Percentiles rank a stretch among this genome's conserved stretches.
Evolutionary conservation across 2,797 vertebrate species (phyloP).

Genomic region (Scleropages formosus): DNA sequence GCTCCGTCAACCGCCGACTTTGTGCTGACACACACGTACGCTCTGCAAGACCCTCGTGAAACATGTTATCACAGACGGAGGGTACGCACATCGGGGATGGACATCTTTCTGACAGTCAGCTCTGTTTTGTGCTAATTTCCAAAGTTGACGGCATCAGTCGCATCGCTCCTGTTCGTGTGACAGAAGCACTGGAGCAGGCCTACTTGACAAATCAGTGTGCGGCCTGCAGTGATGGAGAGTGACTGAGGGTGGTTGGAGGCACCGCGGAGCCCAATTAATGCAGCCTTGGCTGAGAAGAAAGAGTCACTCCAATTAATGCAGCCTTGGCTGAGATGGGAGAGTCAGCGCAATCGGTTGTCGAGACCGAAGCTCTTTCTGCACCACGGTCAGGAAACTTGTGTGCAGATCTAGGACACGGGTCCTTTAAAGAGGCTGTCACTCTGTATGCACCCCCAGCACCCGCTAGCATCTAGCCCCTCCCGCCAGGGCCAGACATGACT

Average conservation of each 20-base stretch:
- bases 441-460: too few species aligned
- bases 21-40: too few species aligned
- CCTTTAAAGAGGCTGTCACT: conserved; percentile 16
- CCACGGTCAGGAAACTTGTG: conserved; percentile 12
- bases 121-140: not conserved
- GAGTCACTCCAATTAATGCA: too few species aligned
- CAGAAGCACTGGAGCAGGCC: too few species aligned
- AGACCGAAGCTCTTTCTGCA: conserved; percentile 34
- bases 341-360: conserved; percentile 22
- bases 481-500: conserved; percentile 30
- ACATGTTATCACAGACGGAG: not conserved
- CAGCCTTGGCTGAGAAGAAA: too few species aligned
- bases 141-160: too few species aligned
- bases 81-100: not conserved
- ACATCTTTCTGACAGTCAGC: not conserved
- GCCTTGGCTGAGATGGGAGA: conserved; percentile 15
- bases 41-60: not conserved
- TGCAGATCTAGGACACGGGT: conserved; percentile 37
- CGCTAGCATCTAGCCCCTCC: too few species aligned
- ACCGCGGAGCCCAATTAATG: conserved; percentile 7
- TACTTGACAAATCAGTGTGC: not conserved
- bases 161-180: not conserved
- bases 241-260: conserved; percentile 5
- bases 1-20: too few species aligned
- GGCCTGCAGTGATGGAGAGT: not conserved